phyloP scores from a whole-genome alignment of 2,888 invertebrate genomes.

The Lepas anatifera region DNA sequence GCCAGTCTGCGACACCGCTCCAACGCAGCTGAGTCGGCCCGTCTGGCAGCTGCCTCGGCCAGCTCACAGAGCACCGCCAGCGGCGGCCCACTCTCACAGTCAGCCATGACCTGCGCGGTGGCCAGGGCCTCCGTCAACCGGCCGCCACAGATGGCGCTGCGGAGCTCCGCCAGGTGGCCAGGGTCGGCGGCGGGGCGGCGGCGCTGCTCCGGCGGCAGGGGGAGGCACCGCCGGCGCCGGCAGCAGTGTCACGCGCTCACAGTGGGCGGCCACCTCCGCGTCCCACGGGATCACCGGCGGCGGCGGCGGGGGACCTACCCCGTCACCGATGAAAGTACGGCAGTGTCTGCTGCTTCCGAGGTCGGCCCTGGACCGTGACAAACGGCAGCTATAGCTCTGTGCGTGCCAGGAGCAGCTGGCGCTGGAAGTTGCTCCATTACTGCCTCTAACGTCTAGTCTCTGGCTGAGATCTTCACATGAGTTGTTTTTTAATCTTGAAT shows the following conservation, averaged over 20 bases:
- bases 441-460: no score
- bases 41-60: background rate
- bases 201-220: background rate
- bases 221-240: background rate
- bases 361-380: no score
- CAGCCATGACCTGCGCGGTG: background rate
- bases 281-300: background rate
- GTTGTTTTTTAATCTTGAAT: no score
- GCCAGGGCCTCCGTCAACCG: background rate
- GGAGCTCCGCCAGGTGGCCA: background rate
- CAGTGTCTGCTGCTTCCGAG: no score
- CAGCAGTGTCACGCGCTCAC: background rate
- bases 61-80: background rate
- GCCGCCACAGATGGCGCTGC: background rate
- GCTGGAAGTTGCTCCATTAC: no score
- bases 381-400: no score
- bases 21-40: background rate
- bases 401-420: no score
- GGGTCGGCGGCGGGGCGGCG: no score
- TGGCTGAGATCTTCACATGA: no score
- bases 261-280: background rate
- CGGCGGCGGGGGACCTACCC: no score
- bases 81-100: background rate
- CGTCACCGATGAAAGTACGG: no score
- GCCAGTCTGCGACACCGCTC: background rate